Conservation (phyloP, 2,797 vertebrate species). For the Crypturellus tataupa region DNA sequence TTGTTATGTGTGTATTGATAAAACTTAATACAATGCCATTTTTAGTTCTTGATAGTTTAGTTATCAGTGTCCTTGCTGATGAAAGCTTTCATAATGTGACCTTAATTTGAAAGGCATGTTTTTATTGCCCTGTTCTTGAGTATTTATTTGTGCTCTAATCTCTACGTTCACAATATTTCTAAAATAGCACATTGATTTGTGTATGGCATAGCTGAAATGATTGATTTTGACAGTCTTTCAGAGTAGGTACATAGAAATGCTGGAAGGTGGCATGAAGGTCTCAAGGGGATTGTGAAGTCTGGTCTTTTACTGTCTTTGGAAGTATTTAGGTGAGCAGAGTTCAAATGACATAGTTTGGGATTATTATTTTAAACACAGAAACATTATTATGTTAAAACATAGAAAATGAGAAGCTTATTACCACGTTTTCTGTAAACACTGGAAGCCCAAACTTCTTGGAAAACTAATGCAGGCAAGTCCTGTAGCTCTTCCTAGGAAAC, state of each 20-base stretch:
- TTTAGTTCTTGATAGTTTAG: neutral
- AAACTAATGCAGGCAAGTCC: rapidly evolving
- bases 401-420: neutral
- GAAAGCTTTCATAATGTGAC: neutral
- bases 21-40: neutral
- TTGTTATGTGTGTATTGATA: neutral
- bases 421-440: neutral
- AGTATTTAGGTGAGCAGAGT: neutral
- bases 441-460: neutral
- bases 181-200: neutral
- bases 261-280: neutral
- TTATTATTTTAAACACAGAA: neutral
- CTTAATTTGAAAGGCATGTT: neutral
- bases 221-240: neutral
- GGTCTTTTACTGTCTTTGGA: neutral
- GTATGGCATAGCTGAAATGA: neutral
- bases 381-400: neutral
- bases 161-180: neutral
- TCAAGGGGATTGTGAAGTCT: neutral
- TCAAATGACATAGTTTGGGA: neutral
- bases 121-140: neutral
- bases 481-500: neutral
- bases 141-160: neutral
- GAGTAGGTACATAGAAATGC: neutral
- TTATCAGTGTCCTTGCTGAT: neutral